These are phyloP conservation scores for Toxotes jaculatrix DNA, from an alignment of 2,113 vertebrate genomes.

Conservation along the genomic window DNA sequence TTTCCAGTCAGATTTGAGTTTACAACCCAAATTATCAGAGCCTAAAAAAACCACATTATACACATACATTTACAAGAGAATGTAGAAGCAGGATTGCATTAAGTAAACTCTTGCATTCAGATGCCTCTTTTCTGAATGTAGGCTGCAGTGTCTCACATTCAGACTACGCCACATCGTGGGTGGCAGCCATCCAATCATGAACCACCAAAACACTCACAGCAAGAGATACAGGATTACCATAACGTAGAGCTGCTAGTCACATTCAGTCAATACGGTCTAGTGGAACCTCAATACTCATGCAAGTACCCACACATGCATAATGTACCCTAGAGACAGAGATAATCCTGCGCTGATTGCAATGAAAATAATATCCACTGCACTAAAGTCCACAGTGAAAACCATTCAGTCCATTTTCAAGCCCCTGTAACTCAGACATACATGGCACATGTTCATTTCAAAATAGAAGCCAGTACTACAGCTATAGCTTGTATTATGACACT, in stretches of 20 bases:
- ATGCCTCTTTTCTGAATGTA: constrained; percentile 20
- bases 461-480: background rate
- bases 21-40: background rate
- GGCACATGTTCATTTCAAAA: background rate
- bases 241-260: constrained; percentile 38
- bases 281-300: constrained; percentile 11
- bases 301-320: constrained; percentile 23
- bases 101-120: constrained; percentile 14
- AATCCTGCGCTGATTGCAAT: constrained; percentile 30
- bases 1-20: constrained; percentile 12
- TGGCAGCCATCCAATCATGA: constrained; percentile 50
- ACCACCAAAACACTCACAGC: constrained; percentile 45
- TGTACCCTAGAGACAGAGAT: background rate
- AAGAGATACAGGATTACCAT: constrained; percentile 49
- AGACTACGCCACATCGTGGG: constrained; percentile 29
- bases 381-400: background rate
- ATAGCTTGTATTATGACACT: background rate
- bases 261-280: constrained; percentile 14
- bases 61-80: background rate
- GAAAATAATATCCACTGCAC: constrained; percentile 1
- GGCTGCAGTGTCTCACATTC: constrained; percentile 27
- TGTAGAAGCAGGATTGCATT: constrained; percentile 1
- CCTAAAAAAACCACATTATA: background rate
- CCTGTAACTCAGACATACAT: background rate
- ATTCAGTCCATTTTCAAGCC: constrained; percentile 13